Percentiles rank a stretch among this genome's conserved stretches.
phyloP scores from a whole-genome alignment of 30 jellyfish, hydroid and myxozoan genomes.

The Nemopilema nomurai region DNA sequence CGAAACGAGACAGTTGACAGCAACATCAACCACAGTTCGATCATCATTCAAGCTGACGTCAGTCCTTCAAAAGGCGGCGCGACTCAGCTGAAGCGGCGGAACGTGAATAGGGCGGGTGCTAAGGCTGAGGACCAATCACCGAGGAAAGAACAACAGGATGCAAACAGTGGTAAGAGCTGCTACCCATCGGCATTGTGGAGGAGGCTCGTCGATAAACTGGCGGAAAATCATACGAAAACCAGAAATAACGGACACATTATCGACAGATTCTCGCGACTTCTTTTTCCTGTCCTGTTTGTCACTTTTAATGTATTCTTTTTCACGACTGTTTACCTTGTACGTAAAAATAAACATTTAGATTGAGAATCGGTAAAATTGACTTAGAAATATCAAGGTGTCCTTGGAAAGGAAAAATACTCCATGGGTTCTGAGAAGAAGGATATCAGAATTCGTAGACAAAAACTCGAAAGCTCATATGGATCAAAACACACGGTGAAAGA shows the following conservation, averaged over 20 bases:
- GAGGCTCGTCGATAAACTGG: conserved; percentile 4
- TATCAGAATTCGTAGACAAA: too few species aligned
- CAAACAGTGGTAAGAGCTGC: background rate
- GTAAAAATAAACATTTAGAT: background rate
- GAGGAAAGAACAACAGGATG: background rate
- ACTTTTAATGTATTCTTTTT: conserved; percentile 35
- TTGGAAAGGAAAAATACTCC: too few species aligned
- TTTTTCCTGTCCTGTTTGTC: conserved; percentile 50
- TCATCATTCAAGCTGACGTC: background rate
- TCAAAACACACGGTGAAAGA: too few species aligned
- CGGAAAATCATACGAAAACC: conserved; percentile 31
- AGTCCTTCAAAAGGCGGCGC: background rate
- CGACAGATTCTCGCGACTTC: conserved; percentile 41
- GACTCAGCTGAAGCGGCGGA: background rate
- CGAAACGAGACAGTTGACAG: background rate
- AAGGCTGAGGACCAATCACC: background rate
- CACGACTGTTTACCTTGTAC: background rate
- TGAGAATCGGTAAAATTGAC: too few species aligned
- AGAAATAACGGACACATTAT: conserved; percentile 48
- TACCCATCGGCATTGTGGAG: background rate
- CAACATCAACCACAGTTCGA: background rate
- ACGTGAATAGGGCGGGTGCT: background rate
- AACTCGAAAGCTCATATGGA: too few species aligned
- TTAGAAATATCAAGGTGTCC: too few species aligned
- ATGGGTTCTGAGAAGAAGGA: too few species aligned